Base-by-base conservation (phyloP, 1,140 invertebrate genomes). In the Megathymus violae region DNA sequence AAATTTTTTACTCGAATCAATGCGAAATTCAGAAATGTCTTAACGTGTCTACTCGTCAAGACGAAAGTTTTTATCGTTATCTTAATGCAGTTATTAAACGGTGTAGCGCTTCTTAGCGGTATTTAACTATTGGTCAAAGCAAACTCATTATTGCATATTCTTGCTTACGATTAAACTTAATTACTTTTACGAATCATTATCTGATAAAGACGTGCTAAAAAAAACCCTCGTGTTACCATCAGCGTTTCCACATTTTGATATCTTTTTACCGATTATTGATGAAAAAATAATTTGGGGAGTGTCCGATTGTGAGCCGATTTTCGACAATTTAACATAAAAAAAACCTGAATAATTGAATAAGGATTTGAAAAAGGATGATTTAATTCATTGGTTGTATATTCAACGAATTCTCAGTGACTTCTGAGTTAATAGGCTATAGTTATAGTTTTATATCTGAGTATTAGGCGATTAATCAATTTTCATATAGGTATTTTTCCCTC, bases 211-310 rank as follows among this genome's bases (percentile, higher is more conserved):
- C 31, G 62, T 61, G 25, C 38, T 16, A 25, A 47, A 64, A 54
- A 56, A 34, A 38, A n/a, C n/a, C 34, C 59, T 43, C 47, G 16
- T 36, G 41, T 46, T 31, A 9, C 4, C 27, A 48, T 52, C 44
- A 22, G 46, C 54, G 15, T 46, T 73, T 72, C 63, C 58, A 68
- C 64, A 62, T 43, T 63, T 71, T 67, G 66, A 63, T 64, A 62
- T 68, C 56, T 25, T 58, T 58, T 58, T 66, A 72, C 74, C 62
- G 70, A 76, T 71, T 70, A 78, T 74, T 78, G 73, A 80, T 74
- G 73, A 66, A 19, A 11, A 71, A 69, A 78, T 80, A 79, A 82
- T n/a, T 78, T 76, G 71, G 64, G 62, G 31, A 64, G 52, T 50
- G 46, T 44, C 15, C 62, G 51, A 69, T 64, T 59, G 44, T 59